Base-by-base conservation (phyloP, 2,113 vertebrate genomes). In the Origma solitaria region DNA sequence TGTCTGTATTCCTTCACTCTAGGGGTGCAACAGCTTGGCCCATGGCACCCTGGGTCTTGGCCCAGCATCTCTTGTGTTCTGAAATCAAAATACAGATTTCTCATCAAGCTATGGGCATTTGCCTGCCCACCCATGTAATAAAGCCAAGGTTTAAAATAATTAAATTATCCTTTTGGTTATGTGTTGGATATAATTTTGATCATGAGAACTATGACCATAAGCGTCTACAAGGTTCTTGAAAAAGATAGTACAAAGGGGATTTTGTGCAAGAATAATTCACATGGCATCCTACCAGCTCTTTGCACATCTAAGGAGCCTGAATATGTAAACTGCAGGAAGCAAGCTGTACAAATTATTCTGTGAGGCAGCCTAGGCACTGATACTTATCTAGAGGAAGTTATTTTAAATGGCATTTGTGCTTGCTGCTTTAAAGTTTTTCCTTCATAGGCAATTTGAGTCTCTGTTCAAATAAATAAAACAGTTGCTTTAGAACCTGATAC, bases 381-480 rank as follows among this genome's bases (percentile, higher is more conserved):
- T 86, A 31, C 35, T 91, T 90, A 95, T 87, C 94, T 82, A 80
- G 49, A 70, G 90, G 93, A 96, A 96, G 85, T 91, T 94, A 80
- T 91, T 83, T 90, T 73, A 90, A 95, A 80, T 88, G 57, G 66
- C 27, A 38, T 35, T 89, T 94, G 50, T 50, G 30, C 54, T 73
- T 80, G 35, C 49, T 96, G 60, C 82, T 94, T 91, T 85, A 18
- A 94, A 93, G 79, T 30, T 93, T 87, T 93, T 86, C 88, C 28
- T 93, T 88, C 54, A 92, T 88, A 86, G 94, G 68, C 38, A 96
- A 86, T 92, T 93, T 80, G 37, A 86, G n/a, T 40, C 64, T 83
- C 13, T 86, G 37, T 94, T 92, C 86, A 97, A 93, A 97, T 91
- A 96, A 96, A 97, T 80, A 90, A 65, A 91, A 27, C 30, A 70